Evolutionary conservation across 2,797 vertebrate species (phyloP), one percentile per base, ranked within the genome.

Genomic region (Notolepis coatsorum): DNA sequence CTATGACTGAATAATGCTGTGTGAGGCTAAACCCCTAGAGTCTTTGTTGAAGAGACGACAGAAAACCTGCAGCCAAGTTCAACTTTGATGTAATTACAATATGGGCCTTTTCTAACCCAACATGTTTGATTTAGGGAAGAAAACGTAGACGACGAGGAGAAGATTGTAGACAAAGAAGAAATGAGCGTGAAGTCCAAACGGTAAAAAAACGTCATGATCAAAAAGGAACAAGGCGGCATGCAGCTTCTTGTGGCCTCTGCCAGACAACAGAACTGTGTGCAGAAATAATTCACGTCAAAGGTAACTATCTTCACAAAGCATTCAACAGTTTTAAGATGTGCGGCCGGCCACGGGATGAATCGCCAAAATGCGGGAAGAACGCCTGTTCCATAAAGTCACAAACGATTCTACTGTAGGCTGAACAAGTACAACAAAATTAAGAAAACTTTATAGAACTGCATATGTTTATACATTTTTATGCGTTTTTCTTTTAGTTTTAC

Each of bases 131-230:
- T 85, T 89, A 92, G 91, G 87, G 75, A 84, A 69, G 85, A 85
- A 89, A 92, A 87, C 73, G 79, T 75, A 82, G 86, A 89, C 68
- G 77, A 88, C 68, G 62, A 80, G 43, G 65, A 86, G 80, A 84
- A 85, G 87, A 91, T 88, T 85, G 85, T 90, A 89, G 90, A 91
- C 82, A 82, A 87, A 85, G 88, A 84, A 61, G 84, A 90, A 76
- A 81, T 82, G 75, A 89, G 86, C 77, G 68, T 87, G 76, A 86
- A 92, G 87, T 84, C 81, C 88, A 84, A 85, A 79, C 61, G 54
- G 77, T 37, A 80, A 91, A 81, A 80, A 87, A 80, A 71, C 70
- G 63, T 72, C 73, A 82, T 89, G 88, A 92, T 88, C 80, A 86
- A 84, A 87, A 84, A 77, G 64, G 23, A 71, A 71, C 24, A 73